These are phyloP conservation scores for Pachyseris speciosa DNA, from an alignment of 64 coral and sea anemone species.

Conservation along the genomic window DNA sequence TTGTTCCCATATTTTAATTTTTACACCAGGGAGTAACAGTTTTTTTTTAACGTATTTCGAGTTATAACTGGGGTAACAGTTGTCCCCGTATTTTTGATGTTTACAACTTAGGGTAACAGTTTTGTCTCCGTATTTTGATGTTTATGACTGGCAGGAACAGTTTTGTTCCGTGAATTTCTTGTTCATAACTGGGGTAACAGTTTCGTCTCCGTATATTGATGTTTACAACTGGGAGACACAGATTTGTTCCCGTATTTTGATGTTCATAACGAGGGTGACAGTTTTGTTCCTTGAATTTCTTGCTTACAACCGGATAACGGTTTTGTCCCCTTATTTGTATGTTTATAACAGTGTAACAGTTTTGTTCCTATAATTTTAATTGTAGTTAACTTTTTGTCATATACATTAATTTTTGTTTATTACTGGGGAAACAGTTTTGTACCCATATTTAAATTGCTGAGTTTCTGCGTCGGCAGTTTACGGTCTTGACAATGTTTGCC, in stretches of 20 bases:
- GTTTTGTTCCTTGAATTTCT: background rate
- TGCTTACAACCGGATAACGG: background rate
- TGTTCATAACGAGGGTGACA: background rate
- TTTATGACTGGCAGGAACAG: background rate
- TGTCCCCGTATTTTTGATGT: too few relatives aligned
- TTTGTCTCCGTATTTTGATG: background rate
- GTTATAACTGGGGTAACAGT: too few relatives aligned
- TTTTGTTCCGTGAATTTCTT: background rate
- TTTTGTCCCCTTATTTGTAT: background rate
- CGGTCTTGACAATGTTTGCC: background rate
- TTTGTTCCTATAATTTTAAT: background rate
- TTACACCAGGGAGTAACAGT: too few relatives aligned
- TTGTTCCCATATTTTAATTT: too few relatives aligned
- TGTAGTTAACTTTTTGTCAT: too few relatives aligned
- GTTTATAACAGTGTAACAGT: background rate
- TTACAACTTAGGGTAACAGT: background rate
- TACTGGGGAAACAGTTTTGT: background rate
- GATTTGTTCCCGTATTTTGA: background rate
- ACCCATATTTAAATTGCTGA: background rate
- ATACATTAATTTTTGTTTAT: too few relatives aligned
- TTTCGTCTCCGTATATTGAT: background rate
- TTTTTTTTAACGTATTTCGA: too few relatives aligned
- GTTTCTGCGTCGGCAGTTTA: background rate
- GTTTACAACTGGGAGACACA: background rate
- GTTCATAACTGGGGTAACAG: background rate